A percentile compares a stretch with the other conserved stretches of the same genome.
These are phyloP conservation scores for Caenorhabditis remanei DNA, from an alignment of 1,140 invertebrate species.

Conservation along the genomic window DNA sequence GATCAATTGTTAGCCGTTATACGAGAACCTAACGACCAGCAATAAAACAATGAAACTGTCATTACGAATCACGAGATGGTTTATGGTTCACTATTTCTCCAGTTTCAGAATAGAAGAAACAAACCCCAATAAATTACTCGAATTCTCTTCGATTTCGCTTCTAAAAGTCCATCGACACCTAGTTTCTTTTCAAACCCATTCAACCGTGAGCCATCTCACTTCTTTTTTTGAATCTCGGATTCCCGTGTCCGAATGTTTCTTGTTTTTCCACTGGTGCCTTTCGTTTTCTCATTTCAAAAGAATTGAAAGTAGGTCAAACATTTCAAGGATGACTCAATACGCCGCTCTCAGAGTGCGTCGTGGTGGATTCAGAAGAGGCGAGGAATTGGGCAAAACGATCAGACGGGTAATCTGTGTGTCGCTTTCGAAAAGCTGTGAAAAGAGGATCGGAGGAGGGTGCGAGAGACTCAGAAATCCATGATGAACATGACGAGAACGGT, in stretches of 20 bases:
- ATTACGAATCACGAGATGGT: too few species aligned
- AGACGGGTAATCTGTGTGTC: slow-evolving; percentile 21
- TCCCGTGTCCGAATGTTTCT: slow-evolving; percentile 14
- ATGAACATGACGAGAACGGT: slow-evolving; percentile 20
- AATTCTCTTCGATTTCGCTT: not conserved
- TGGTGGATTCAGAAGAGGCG: slow-evolving; percentile 8
- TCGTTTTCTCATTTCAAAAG: slow-evolving; percentile 10
- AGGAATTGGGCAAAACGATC: slow-evolving; percentile 45
- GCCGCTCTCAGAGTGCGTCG: not conserved
- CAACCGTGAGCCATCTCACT: not conserved
- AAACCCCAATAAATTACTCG: too few species aligned
- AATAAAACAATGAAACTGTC: too few species aligned
- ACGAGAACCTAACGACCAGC: too few species aligned
- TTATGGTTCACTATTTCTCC: too few species aligned
- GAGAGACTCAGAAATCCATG: not conserved
- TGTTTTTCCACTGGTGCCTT: not conserved
- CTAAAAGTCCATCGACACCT: not conserved
- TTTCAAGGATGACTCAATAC: slow-evolving; percentile 52
- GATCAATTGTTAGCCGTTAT: too few species aligned
- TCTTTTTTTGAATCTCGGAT: not conserved
- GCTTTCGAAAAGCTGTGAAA: slow-evolving; percentile 8
- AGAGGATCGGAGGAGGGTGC: too few species aligned
- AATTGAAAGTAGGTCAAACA: slow-evolving; percentile 48
- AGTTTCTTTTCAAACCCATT: slow-evolving; percentile 13
- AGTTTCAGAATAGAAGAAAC: too few species aligned